Base-by-base conservation (phyloP, 2,113 vertebrate genomes). In the Cnemophilus loriae region DNA sequence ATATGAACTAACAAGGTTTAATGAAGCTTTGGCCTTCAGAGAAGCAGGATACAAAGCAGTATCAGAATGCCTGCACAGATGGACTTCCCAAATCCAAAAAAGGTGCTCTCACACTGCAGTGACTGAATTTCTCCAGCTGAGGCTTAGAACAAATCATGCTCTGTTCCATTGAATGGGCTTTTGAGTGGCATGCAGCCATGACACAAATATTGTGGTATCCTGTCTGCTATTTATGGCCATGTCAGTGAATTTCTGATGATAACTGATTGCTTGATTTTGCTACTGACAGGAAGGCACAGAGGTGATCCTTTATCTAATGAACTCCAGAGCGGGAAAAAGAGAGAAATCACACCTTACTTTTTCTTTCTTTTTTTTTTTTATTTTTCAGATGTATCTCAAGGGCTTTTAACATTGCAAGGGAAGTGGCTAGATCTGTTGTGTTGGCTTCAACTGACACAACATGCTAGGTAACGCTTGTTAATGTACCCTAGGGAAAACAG, bases 291-390 rank as follows among this genome's bases (percentile, higher is more conserved):
- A 88, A 83, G 21, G 33, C 19, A 56, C 0, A 4, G 11, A 5
- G 56, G 15, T 50, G 22, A 3, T 23, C 7, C 42, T 32, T 86
- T 52, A 59, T 33, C 13, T 59, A 55, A 19, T 60, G 39, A 60
- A 24, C 2, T 75, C 16, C 13, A 85, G 13, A 60, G 16, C 4
- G 39, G 7, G 11, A 32, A 71, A 57, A 70, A n/a, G 2, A 4
- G 7, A 70, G 11, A 70, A 74, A 84, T 61, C 12, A 17, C 4
- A 4, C 5, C 3, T 12, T 13, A 33, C 3, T 19, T 30, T 42
- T 60, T 8, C 0, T 13, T 21, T 15, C 8, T 10, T 6, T 10
- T 4, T 4, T 12, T 32, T 4, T 27, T n/a, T 21, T 23, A n/a
- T 26, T 16, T 5, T 3, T 4, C 6, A 28, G 1, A 10, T 52